phyloP scores from a whole-genome alignment of 2,888 invertebrate species.

The Drosophila flavopinicola region DNA sequence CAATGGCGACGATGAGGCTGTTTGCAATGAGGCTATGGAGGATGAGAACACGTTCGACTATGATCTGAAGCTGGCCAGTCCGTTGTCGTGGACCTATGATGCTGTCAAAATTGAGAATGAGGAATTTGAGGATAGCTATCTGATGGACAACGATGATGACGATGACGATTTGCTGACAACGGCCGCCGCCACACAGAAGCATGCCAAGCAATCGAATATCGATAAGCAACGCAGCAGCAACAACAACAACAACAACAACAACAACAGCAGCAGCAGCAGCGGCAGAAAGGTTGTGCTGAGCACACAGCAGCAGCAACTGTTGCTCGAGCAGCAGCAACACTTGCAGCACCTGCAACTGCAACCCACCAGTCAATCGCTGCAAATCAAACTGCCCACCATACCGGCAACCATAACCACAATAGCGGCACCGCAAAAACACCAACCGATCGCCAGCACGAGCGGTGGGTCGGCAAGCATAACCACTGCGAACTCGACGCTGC shows the following conservation, averaged over 20 bases:
- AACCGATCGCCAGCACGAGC: constrained; percentile 71
- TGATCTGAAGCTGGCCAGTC: constrained; percentile 84
- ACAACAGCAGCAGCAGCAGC: constrained; percentile 1
- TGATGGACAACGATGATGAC: constrained; percentile 80
- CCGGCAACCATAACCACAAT: constrained; percentile 80
- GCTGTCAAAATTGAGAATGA: constrained; percentile 84
- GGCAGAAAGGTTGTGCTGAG: constrained; percentile 50
- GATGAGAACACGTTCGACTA: constrained; percentile 81
- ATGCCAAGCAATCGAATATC: constrained; percentile 73
- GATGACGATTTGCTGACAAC: constrained; percentile 81
- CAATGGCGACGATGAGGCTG: constrained; percentile 78
- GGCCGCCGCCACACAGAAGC: constrained; percentile 77
- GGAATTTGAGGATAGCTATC: constrained; percentile 82
- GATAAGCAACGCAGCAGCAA: constrained; percentile 49
- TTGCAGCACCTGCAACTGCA: constrained; percentile 78
- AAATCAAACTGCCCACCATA: constrained; percentile 80
- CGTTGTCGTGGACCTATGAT: constrained; percentile 84
- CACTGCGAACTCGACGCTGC: constrained; percentile 57
- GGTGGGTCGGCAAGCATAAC: constrained; percentile 36
- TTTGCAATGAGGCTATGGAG: constrained; percentile 74
- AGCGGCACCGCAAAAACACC: constrained; percentile 44
- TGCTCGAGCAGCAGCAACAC: constrained; percentile 80
- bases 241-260: constrained; percentile 60
- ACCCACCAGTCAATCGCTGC: constrained; percentile 78
- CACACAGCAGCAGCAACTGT: constrained; percentile 67